phyloP scores from a whole-genome alignment of 2,797 vertebrate species.

The Florisuga fusca region DNA sequence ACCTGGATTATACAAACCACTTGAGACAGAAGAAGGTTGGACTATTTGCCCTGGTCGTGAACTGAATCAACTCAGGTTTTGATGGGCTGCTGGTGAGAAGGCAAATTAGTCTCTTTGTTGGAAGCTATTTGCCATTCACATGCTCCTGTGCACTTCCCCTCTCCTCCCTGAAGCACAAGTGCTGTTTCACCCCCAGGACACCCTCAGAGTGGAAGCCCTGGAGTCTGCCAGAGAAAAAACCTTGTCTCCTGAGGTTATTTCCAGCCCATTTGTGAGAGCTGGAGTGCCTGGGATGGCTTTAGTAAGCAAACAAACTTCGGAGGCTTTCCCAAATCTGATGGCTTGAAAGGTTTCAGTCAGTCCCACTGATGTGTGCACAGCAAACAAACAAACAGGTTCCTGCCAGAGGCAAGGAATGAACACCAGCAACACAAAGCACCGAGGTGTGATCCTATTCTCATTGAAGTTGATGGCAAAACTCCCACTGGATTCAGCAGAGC shows the following conservation, averaged over 20 bases:
- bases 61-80: neutral
- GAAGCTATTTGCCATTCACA: conserved; percentile 9
- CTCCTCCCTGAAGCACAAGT: neutral
- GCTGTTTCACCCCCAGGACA: neutral
- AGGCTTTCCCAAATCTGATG: conserved; percentile 30
- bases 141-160: neutral
- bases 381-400: conserved; percentile 67
- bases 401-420: conserved; percentile 47
- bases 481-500: conserved; percentile 42
- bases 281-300: conserved; percentile 12
- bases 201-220: neutral
- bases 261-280: neutral
- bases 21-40: neutral
- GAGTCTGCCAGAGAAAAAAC: neutral
- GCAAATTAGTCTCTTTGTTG: neutral
- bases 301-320: conserved; percentile 50
- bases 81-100: neutral
- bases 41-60: neutral
- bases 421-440: conserved; percentile 58
- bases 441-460: conserved; percentile 62
- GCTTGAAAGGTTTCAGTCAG: conserved; percentile 42
- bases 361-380: conserved; percentile 48
- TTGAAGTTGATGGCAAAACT: conserved; percentile 66
- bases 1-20: neutral
- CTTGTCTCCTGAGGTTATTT: conserved; percentile 17